phyloP scores from a whole-genome alignment of 2,888 invertebrate genomes.

The Lacanobia oleracea region DNA sequence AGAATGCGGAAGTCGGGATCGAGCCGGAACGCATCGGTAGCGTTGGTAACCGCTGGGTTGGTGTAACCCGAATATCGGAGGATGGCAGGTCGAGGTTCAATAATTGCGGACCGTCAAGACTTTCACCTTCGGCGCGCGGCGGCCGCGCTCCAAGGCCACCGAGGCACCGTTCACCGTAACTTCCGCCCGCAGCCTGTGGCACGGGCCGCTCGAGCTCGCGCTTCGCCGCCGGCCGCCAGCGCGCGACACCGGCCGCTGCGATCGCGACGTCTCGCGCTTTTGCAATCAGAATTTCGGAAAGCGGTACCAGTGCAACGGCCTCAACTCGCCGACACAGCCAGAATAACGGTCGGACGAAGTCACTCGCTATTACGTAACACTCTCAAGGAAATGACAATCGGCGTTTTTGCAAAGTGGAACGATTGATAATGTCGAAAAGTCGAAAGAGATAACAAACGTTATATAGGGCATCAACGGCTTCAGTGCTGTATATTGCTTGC shows the following conservation, averaged over 20 bases:
- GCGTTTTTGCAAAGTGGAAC: constrained; percentile 67
- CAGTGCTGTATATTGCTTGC: constrained; percentile 27
- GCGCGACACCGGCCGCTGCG: constrained; percentile 67
- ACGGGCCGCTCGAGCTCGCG: constrained; percentile 52
- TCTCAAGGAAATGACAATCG: constrained; percentile 72
- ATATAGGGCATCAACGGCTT: constrained; percentile 40
- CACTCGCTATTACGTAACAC: constrained; percentile 75
- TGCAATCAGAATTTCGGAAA: constrained; percentile 83
- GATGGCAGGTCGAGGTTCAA: constrained; percentile 88
- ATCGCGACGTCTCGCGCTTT: constrained; percentile 75
- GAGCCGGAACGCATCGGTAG: constrained; percentile 62
- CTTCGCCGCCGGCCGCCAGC: constrained; percentile 9
- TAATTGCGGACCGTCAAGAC: constrained; percentile 87
- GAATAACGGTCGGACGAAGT: constrained; percentile 74
- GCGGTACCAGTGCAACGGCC: constrained; percentile 78
- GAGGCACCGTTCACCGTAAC: constrained; percentile 84
- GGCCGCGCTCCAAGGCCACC: constrained; percentile 84
- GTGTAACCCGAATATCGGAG: constrained; percentile 81
- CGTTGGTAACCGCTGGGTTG: constrained; percentile 65
- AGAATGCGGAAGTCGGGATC: constrained; percentile 78
- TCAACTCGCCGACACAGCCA: constrained; percentile 66
- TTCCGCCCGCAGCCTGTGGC: constrained; percentile 80
- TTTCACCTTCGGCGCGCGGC: constrained; percentile 89
- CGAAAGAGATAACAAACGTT: constrained; percentile 61
- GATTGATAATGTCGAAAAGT: constrained; percentile 66